phyloP scores from a whole-genome alignment of 2,797 vertebrate genomes.

The Oreonectes daqikongensis region DNA sequence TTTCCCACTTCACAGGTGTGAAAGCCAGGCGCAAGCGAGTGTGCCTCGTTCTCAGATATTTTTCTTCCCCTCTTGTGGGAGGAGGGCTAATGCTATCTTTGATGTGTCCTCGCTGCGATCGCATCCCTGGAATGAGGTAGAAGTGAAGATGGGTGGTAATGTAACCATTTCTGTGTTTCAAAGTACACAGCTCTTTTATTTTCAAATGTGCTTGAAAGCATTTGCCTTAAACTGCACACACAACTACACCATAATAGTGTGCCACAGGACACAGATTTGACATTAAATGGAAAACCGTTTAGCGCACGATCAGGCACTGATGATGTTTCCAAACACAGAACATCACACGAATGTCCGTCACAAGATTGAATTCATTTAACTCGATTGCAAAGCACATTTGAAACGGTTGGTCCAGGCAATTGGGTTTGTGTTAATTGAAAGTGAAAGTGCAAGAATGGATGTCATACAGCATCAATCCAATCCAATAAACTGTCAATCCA shows the following conservation, averaged over 20 bases:
- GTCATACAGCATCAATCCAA: conserved; percentile 52
- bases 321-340: not conserved
- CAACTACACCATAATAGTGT: not conserved
- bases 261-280: not conserved
- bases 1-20: conserved; percentile 31
- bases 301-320: not conserved
- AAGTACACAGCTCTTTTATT: not conserved
- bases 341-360: conserved; percentile 41
- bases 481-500: conserved; percentile 55
- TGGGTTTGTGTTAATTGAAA: conserved; percentile 40
- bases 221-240: not conserved
- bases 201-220: not conserved
- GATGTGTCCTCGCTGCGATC: not conserved
- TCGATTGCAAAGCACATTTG: conserved; percentile 23
- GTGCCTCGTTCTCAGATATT: conserved; percentile 14
- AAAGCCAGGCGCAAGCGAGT: conserved; percentile 8
- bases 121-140: conserved; percentile 25
- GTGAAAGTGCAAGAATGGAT: conserved; percentile 26
- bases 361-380: conserved; percentile 39
- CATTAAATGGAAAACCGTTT: not conserved
- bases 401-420: conserved; percentile 13
- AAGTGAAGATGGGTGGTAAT: conserved; percentile 43
- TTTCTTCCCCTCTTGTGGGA: conserved; percentile 38
- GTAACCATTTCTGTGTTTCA: conserved; percentile 1
- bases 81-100: conserved; percentile 36